phyloP scores from a whole-genome alignment of 2,888 invertebrate genomes.

The Drosophila gaucha region DNA sequence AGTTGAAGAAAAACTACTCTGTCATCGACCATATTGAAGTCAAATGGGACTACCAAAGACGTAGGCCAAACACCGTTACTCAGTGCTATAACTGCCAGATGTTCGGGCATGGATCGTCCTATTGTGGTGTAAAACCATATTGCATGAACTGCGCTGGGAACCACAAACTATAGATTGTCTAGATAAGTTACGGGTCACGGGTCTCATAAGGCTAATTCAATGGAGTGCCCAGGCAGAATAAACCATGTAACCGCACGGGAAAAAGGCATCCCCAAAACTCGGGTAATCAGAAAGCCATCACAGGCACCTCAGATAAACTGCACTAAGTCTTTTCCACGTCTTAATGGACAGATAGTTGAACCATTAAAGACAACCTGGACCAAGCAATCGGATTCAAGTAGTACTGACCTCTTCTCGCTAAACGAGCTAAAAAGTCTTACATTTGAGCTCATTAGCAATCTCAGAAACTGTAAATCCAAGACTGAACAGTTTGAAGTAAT shows the following conservation, averaged over 20 bases:
- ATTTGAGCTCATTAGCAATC: not conserved
- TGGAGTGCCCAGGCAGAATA: too few species aligned
- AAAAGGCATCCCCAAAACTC: not conserved
- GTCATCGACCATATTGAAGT: not conserved
- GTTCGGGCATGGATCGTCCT: not conserved
- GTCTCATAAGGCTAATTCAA: too few species aligned
- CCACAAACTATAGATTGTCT: not conserved
- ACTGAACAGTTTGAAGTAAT: not conserved
- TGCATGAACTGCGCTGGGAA: not conserved
- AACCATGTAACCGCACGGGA: not conserved
- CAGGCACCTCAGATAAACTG: not conserved
- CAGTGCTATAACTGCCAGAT: not conserved
- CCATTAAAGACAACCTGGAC: not conserved
- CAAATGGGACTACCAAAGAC: not conserved
- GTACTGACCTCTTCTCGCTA: not conserved
- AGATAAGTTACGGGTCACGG: not conserved
- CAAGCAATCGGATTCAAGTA: not conserved
- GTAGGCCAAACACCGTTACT: not conserved
- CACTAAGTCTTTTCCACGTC: not conserved
- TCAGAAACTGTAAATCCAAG: not conserved
- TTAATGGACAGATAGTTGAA: not conserved
- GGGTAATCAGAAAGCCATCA: not conserved
- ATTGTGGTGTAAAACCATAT: too few species aligned
- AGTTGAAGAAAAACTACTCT: not conserved
- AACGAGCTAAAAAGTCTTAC: not conserved